phyloP scores from a whole-genome alignment of 2,797 vertebrate genomes.

The Danio jaintianensis region DNA sequence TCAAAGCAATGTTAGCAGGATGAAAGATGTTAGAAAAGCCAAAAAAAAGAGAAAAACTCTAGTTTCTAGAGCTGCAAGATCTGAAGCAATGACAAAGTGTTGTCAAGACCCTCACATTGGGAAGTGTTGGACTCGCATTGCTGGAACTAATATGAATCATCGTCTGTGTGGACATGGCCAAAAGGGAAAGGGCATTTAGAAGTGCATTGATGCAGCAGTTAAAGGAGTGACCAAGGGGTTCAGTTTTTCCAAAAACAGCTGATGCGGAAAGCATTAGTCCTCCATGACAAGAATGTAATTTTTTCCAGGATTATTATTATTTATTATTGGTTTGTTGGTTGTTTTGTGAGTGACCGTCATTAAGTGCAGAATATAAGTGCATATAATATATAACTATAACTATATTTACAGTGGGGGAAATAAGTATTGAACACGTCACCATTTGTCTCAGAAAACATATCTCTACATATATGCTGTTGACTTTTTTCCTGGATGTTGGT shows the following conservation, averaged over 20 bases:
- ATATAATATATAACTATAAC: no score
- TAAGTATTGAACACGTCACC: no score
- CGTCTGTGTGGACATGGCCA: neutral
- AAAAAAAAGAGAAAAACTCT: neutral
- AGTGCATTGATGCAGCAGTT: slow-evolving; percentile 7
- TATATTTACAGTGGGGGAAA: no score
- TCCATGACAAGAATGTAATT: neutral
- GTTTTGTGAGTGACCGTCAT: neutral
- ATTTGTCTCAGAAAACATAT: no score
- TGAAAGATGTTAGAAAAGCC: no score
- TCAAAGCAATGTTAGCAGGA: neutral
- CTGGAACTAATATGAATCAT: slow-evolving; percentile 34
- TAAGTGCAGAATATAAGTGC: no score
- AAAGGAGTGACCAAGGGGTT: neutral
- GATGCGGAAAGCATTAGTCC: neutral
- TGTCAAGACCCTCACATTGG: slow-evolving; percentile 54
- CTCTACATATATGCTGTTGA: no score
- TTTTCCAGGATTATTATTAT: neutral
- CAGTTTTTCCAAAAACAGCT: neutral
- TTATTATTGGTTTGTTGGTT: neutral
- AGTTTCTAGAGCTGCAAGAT: neutral
- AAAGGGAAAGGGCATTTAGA: slow-evolving; percentile 28
- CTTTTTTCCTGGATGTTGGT: no score
- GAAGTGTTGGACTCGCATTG: neutral
- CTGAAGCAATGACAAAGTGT: neutral